Evolutionary conservation across 2,113 vertebrate species (phyloP).

Genomic region (Sitta europaea): DNA sequence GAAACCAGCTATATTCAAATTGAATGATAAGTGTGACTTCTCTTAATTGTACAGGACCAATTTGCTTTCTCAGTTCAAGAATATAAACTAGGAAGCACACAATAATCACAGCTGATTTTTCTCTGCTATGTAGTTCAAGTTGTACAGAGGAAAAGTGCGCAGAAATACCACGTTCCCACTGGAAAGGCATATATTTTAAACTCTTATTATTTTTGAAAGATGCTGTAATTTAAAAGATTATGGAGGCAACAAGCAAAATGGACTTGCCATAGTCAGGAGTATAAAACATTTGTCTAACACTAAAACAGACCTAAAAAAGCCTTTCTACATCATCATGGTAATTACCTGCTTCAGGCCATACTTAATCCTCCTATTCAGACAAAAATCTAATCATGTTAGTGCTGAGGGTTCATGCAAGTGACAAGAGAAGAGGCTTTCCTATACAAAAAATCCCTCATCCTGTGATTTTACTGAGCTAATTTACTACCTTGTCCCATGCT

Average conservation of each 20-base stretch:
- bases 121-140: background rate
- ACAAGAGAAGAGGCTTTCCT: background rate
- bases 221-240: background rate
- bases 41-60: background rate
- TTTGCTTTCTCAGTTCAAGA: background rate
- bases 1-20: background rate
- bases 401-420: background rate
- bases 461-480: background rate
- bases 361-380: background rate
- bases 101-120: background rate
- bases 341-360: conserved; percentile 25
- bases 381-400: background rate
- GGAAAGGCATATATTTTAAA: background rate
- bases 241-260: background rate
- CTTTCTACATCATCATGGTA: background rate
- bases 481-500: background rate
- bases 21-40: background rate
- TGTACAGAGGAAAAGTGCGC: background rate
- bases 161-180: background rate
- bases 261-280: background rate
- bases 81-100: background rate
- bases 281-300: background rate
- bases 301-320: background rate
- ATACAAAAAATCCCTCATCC: background rate
- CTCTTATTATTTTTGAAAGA: background rate